These are phyloP conservation scores for Acholoe squamosa DNA, from an alignment of 2,888 invertebrate genomes.

Conservation along the genomic window DNA sequence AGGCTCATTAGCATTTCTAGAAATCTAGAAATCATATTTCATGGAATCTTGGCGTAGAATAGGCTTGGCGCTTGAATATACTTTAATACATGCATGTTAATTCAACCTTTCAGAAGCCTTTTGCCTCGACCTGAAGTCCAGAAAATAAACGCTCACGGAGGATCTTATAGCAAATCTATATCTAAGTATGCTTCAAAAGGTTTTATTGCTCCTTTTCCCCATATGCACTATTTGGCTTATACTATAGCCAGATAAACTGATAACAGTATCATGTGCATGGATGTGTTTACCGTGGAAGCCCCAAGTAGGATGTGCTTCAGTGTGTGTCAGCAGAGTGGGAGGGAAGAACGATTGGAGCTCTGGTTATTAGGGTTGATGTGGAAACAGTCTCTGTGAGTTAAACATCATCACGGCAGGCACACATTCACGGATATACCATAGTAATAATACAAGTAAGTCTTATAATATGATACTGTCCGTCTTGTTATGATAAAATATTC, in stretches of 20 bases:
- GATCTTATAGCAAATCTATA: too few species aligned
- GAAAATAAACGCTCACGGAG: too few species aligned
- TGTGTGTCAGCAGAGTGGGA: background rate
- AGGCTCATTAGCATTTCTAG: too few species aligned
- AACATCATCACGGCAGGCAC: background rate
- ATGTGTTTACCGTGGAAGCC: background rate
- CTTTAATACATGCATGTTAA: too few species aligned
- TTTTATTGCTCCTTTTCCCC: background rate
- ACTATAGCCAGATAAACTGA: background rate
- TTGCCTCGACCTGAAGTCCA: too few species aligned
- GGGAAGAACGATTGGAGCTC: background rate
- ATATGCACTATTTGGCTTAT: background rate
- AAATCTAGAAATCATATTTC: too few species aligned
- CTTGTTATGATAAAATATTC: background rate
- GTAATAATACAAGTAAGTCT: background rate
- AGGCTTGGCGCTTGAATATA: too few species aligned
- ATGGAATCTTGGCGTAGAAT: too few species aligned
- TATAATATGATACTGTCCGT: background rate
- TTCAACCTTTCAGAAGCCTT: too few species aligned
- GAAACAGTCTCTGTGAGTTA: background rate
- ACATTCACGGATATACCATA: background rate
- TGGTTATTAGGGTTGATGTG: conserved; percentile 19
- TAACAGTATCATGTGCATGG: background rate
- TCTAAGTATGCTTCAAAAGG: too few species aligned
- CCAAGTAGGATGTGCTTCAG: background rate